Evolutionary conservation across 2,888 invertebrate genomes (phyloP), one percentile per base, ranked within the genome.

Genomic region (Cataglyphis albicans): DNA sequence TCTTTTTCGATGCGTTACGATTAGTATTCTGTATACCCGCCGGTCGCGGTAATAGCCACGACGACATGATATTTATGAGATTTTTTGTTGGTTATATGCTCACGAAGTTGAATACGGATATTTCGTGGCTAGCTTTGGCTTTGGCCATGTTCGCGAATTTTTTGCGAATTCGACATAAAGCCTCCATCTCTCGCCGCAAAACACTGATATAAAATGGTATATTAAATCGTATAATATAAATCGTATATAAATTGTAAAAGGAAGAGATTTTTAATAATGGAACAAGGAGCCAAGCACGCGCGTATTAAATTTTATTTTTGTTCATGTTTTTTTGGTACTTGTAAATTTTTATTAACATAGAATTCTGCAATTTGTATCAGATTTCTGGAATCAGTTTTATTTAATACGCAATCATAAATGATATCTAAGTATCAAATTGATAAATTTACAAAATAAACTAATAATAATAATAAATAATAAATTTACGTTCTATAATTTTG

Each of bases 1-100:
- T n/a, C 44, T 63, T 32, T 29, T 44, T 48, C 32, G 32, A 21
- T 21, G 64, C 35, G 35, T 64, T 64, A 64, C 64, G 74, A 75
- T 75, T 75, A 64, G 64, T 75, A 75, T 75, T 75, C 74, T 21
- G 15, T 55, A 32, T 74, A 55, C n/a, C 21, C 48, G 21, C 74
- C 64, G 48, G 35, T 64, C 44, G 44, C 64, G 44, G 64, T 75
- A 75, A 63, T 64, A 75, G 64, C 74, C 64, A 75, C 64, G 74
- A 64, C 64, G 74, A 64, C 74, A 44, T 75, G 74, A 75, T 75
- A 75, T 75, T 75, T 75, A 75, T 75, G 74, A 75, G 64, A 64
- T 75, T 75, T 75, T 64, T 75, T 75, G 64, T 64, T 48, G 64
- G 21, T 32, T 64, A 25, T 64, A 75, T 64, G 64, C 44, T 52